phyloP scores from a whole-genome alignment of 2,888 invertebrate genomes.

The Smittia aterrima region DNA sequence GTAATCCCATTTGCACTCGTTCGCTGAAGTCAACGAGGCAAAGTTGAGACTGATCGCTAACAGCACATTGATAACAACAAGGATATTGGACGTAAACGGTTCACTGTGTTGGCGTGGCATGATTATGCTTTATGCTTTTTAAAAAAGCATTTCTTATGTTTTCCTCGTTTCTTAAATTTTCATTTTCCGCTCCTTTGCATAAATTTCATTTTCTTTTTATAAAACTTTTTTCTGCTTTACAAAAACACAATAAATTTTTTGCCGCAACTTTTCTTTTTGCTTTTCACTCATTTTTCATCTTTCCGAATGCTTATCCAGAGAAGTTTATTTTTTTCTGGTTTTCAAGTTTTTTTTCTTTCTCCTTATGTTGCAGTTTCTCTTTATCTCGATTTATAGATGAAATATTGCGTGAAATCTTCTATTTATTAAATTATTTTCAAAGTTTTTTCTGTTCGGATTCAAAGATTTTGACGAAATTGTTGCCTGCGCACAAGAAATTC shows the following conservation, averaged over 20 bases:
- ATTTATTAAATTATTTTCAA: not conserved
- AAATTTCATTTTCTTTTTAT: not conserved
- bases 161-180: not conserved
- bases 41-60: not conserved
- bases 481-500: not conserved
- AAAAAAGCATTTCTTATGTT: conserved; percentile 17
- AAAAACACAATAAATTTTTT: conserved; percentile 22
- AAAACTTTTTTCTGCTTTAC: conserved; percentile 14
- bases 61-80: conserved; percentile 9
- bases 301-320: not conserved
- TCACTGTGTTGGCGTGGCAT: conserved; percentile 6
- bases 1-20: conserved; percentile 41
- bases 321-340: not conserved
- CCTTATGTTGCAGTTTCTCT: conserved; percentile 14
- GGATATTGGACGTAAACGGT: conserved; percentile 19
- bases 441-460: no score
- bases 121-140: not conserved
- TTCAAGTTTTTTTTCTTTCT: conserved; percentile 7
- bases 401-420: not conserved
- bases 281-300: conserved; percentile 39
- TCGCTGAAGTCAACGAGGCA: not conserved
- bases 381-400: not conserved
- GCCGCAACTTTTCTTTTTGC: conserved; percentile 5
- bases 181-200: not conserved
- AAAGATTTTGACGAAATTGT: no score